A percentile compares a stretch with the other conserved stretches of the same genome.
These are phyloP conservation scores for Yponomeuta malinellus DNA, from an alignment of 2,888 invertebrate genomes.

Conservation along the genomic window DNA sequence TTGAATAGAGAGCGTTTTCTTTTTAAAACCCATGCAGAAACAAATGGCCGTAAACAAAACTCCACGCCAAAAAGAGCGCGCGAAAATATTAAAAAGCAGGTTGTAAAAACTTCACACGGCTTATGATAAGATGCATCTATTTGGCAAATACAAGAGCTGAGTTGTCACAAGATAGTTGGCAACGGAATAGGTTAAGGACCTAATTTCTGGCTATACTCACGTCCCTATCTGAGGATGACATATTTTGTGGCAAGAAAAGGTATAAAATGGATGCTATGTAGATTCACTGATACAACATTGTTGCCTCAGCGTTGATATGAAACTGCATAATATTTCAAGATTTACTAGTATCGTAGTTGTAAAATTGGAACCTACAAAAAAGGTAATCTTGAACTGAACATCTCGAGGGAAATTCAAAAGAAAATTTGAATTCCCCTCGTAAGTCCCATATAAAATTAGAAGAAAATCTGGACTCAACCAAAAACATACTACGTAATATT, in stretches of 20 bases:
- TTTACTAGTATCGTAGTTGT: not conserved
- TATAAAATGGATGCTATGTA: not conserved
- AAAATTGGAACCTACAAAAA: not conserved
- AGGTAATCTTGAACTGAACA: not conserved
- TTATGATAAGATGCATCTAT: conserved; percentile 59
- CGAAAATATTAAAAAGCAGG: conserved; percentile 46
- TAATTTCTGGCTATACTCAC: conserved; percentile 26
- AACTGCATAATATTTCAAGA: too few species aligned
- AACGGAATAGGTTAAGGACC: conserved; percentile 35
- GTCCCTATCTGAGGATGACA: conserved; percentile 18
- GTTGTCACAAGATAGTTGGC: conserved; percentile 57
- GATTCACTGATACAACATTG: not conserved
- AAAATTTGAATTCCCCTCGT: too few species aligned
- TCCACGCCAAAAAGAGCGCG: conserved; percentile 36
- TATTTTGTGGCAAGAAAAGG: conserved; percentile 12
- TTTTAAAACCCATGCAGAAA: not conserved
- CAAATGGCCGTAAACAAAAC: conserved; percentile 29
- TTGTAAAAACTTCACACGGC: conserved; percentile 48
- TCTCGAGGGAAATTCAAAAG: not conserved
- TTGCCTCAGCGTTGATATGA: not conserved
- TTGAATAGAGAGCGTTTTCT: not conserved
- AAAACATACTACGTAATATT: not conserved
- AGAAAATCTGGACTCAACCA: not conserved
- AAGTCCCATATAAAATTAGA: not conserved
- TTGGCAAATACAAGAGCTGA: conserved; percentile 63